phyloP scores from a whole-genome alignment of 2,797 vertebrate genomes.

The Miichthys miiuy region DNA sequence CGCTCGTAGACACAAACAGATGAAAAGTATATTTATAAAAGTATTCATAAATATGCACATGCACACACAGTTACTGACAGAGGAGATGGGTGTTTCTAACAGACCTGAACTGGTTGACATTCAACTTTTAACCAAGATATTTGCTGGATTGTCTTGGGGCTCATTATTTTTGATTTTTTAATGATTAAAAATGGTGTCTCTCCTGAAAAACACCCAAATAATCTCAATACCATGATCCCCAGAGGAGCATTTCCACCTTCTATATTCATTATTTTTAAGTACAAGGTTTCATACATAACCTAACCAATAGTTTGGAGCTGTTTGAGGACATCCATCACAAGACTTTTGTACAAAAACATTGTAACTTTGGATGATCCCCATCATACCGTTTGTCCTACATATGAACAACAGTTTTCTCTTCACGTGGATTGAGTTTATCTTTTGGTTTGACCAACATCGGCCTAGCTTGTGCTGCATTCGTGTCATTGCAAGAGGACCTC shows the following conservation, averaged over 20 bases:
- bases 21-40: not conserved
- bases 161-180: not conserved
- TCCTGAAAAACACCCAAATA: not conserved
- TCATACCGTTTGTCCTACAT: too few relatives aligned
- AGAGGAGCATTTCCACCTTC: not conserved
- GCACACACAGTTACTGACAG: conserved; percentile 14
- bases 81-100: not conserved
- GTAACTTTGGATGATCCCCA: too few relatives aligned
- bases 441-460: too few relatives aligned
- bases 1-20: conserved; percentile 6
- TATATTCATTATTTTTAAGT: too few relatives aligned
- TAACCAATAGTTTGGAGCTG: too few relatives aligned
- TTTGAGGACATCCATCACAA: too few relatives aligned
- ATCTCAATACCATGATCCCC: not conserved
- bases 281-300: too few relatives aligned
- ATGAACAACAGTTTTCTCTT: too few relatives aligned
- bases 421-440: too few relatives aligned
- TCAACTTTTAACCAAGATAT: not conserved
- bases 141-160: not conserved
- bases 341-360: too few relatives aligned
- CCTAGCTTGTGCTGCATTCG: too few relatives aligned
- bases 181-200: not conserved
- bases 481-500: too few relatives aligned
- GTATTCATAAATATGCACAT: conserved; percentile 6
- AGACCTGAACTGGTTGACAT: not conserved